A percentile compares a stretch with the other conserved stretches of the same genome.
These are phyloP conservation scores for Origma solitaria DNA, from an alignment of 2,113 vertebrate species.

Conservation along the genomic window DNA sequence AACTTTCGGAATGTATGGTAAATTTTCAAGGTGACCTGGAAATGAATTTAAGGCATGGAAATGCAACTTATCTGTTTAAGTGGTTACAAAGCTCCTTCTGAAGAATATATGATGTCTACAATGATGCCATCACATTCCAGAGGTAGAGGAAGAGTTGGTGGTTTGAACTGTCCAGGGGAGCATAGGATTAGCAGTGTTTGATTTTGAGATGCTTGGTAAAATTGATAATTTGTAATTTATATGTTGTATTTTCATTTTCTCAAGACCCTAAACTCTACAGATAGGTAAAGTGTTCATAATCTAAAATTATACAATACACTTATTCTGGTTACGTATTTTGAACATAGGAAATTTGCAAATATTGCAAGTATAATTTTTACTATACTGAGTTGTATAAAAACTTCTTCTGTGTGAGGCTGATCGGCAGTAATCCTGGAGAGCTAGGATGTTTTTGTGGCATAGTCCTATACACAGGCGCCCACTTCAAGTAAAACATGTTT, in stretches of 20 bases:
- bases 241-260: background rate
- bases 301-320: background rate
- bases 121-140: background rate
- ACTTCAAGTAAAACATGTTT: background rate
- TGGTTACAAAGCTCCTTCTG: background rate
- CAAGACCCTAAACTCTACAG: background rate
- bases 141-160: background rate
- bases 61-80: background rate
- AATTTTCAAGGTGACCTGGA: background rate
- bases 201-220: background rate
- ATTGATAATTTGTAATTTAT: background rate
- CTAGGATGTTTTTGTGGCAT: background rate
- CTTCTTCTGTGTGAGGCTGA: background rate
- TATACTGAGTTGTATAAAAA: background rate
- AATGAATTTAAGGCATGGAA: background rate
- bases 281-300: background rate
- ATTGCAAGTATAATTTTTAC: background rate
- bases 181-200: rapidly evolving
- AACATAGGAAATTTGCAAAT: background rate
- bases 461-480: background rate
- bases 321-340: background rate
- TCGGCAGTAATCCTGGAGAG: background rate
- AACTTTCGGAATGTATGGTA: background rate
- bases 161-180: background rate
- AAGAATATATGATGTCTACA: background rate